These are phyloP conservation scores for Capra hircus DNA, from an alignment of 2,113 vertebrate species.

Conservation along the genomic window DNA sequence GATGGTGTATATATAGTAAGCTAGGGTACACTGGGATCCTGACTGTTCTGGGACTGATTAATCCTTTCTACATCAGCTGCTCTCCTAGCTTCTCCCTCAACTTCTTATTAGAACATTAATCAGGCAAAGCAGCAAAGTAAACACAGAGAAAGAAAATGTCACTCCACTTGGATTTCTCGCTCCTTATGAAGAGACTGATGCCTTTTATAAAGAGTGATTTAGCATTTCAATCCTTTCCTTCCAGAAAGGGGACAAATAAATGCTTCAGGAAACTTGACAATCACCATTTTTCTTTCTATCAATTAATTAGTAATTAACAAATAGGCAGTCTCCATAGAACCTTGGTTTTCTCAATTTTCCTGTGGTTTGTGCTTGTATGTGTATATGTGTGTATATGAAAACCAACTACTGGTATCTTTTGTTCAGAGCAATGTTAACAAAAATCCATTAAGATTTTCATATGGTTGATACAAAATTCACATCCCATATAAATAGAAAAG, in stretches of 20 bases:
- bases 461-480: background rate
- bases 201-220: background rate
- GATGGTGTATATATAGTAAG: background rate
- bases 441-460: background rate
- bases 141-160: slow-evolving; percentile 2
- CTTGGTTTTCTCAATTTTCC: background rate
- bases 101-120: slow-evolving; percentile 1
- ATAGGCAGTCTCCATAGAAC: background rate
- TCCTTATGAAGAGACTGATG: background rate
- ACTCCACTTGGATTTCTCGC: background rate
- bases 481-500: background rate
- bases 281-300: background rate
- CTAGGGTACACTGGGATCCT: background rate
- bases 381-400: background rate
- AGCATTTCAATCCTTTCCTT: background rate
- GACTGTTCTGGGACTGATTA: background rate
- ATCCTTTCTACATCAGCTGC: background rate
- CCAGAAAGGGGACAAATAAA: background rate
- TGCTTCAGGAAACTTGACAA: background rate
- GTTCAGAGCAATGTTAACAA: background rate
- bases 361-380: background rate
- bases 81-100: background rate
- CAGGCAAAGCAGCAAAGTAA: background rate
- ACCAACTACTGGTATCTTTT: background rate
- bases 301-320: background rate